These are phyloP conservation scores for Melanotus villosus DNA, from an alignment of 2,888 invertebrate genomes.

Conservation along the genomic window DNA sequence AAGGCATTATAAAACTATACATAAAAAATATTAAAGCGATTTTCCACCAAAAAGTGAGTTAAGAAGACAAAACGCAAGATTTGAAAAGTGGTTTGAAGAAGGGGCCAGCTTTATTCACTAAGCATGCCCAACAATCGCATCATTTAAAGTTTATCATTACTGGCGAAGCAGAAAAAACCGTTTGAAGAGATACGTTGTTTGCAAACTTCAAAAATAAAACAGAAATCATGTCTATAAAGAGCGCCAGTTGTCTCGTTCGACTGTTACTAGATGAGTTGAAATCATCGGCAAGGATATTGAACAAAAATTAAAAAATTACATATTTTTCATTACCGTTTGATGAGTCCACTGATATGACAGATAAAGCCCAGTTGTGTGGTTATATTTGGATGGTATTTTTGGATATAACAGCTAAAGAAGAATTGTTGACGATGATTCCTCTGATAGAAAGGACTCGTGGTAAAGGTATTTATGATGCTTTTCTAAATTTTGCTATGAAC, in stretches of 20 bases:
- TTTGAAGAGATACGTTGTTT: conserved; percentile 49
- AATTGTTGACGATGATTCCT: conserved; percentile 50
- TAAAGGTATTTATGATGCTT: conserved; percentile 49
- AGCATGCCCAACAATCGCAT: conserved; percentile 39
- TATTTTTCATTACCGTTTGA: conserved; percentile 51
- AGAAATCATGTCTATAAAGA: no score
- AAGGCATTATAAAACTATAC: conserved; percentile 14
- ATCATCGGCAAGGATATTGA: conserved; percentile 35
- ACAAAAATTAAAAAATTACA: conserved; percentile 35
- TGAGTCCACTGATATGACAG: conserved; percentile 52
- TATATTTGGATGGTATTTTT: conserved; percentile 50
- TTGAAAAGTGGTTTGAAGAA: conserved; percentile 17
- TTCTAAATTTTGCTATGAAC: conserved; percentile 46
- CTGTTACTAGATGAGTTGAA: conserved; percentile 44
- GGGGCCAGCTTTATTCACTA: conserved; percentile 25
- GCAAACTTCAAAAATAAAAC: no score
- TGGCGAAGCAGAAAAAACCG: conserved; percentile 48
- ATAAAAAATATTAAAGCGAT: conserved; percentile 10
- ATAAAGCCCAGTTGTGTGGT: conserved; percentile 50
- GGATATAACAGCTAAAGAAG: conserved; percentile 48
- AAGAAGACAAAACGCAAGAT: conserved; percentile 25
- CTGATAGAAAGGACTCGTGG: conserved; percentile 49
- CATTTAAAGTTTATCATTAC: conserved; percentile 20
- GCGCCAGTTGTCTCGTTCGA: conserved; percentile 34
- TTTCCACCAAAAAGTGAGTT: conserved; percentile 21